Conservation (phyloP, 2,888 invertebrate species). For the Latrodectus elegans region DNA sequence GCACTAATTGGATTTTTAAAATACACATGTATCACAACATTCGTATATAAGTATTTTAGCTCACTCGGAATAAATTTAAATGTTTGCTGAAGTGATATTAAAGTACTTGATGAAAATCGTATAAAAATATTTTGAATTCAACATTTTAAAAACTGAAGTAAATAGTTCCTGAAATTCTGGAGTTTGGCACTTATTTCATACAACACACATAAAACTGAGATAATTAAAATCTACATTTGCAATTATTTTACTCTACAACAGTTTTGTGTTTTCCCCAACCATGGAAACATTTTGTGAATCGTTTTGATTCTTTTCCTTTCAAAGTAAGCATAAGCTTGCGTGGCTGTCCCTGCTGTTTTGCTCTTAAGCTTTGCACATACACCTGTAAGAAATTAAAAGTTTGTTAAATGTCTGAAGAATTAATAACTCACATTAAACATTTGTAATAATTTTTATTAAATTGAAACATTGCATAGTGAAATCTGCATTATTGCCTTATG, state of each 20-base stretch:
- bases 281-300: constrained; percentile 98
- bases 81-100: too few species aligned
- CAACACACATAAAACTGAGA: not conserved
- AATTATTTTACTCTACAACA: constrained; percentile 80
- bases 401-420: not conserved
- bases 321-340: constrained; percentile 94
- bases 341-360: constrained; percentile 92
- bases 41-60: too few species aligned
- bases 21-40: not conserved
- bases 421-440: too few species aligned
- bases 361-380: constrained; percentile 97
- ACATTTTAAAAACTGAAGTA: too few species aligned
- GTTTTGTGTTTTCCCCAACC: constrained; percentile 95
- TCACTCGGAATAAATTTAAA: too few species aligned
- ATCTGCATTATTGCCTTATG: too few species aligned
- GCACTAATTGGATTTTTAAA: not conserved
- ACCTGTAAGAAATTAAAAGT: constrained; percentile 80
- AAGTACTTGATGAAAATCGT: too few species aligned
- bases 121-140: too few species aligned
- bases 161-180: too few species aligned
- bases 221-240: not conserved
- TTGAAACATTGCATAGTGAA: too few species aligned
- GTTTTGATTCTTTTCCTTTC: constrained; percentile 95
- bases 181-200: not conserved
- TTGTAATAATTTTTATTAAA: too few species aligned